Percentiles rank a stretch among this genome's conserved stretches.
Evolutionary conservation across 2,888 invertebrate species (phyloP).

Genomic region (Eupsilia transversa): DNA sequence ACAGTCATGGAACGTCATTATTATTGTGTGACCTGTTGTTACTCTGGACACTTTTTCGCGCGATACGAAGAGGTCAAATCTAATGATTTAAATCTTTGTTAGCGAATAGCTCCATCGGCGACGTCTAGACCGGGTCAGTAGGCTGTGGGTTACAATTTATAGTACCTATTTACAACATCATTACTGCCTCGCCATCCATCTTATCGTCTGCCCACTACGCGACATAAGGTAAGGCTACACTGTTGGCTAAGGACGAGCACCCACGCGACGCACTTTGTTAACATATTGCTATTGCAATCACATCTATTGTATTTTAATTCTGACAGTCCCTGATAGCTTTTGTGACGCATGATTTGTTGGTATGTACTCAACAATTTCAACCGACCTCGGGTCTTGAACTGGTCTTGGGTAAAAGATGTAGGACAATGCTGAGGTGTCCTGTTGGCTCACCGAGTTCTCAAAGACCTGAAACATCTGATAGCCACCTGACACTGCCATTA

Average conservation of each 20-base stretch:
- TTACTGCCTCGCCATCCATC: constrained; percentile 48
- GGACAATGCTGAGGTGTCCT: not conserved
- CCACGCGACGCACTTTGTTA: constrained; percentile 44
- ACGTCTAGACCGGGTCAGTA: not conserved
- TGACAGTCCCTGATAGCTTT: constrained; percentile 6
- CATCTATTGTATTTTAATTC: constrained; percentile 63
- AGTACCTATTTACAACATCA: constrained; percentile 35
- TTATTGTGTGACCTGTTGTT: not conserved
- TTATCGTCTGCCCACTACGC: constrained; percentile 54
- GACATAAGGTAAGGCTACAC: constrained; percentile 25
- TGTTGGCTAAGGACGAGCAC: constrained; percentile 55
- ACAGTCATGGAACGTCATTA: not conserved
- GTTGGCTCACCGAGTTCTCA: not conserved
- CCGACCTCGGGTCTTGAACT: not conserved
- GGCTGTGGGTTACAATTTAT: constrained; percentile 31
- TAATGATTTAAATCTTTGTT: not conserved
- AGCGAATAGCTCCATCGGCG: not conserved
- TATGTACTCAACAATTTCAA: not conserved
- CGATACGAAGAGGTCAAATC: not conserved
- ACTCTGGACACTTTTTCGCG: not conserved
- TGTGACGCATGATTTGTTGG: constrained; percentile 5
- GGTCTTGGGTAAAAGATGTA: not conserved
- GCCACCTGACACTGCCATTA: not conserved
- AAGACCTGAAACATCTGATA: not conserved
- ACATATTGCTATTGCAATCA: constrained; percentile 49